A percentile compares a stretch with the other conserved stretches of the same genome.
These are phyloP conservation scores for Agrotis puta DNA, from an alignment of 2,888 invertebrate species.

Conservation along the genomic window DNA sequence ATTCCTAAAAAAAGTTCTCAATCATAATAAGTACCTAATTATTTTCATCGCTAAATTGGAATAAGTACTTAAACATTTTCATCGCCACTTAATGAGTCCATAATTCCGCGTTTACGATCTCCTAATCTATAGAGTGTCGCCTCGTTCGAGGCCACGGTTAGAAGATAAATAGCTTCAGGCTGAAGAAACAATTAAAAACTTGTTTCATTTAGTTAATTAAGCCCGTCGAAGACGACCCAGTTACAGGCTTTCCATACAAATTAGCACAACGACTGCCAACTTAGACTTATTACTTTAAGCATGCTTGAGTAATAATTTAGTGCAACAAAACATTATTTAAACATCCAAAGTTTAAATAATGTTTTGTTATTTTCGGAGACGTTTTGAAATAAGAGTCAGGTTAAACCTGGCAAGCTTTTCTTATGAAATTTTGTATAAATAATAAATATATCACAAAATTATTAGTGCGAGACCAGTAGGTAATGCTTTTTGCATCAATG, in stretches of 20 bases:
- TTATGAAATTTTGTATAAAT: too few species aligned
- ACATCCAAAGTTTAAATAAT: slow-evolving; percentile 25
- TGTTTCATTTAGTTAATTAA: slow-evolving; percentile 77
- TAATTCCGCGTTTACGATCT: slow-evolving; percentile 8
- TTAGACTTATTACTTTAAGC: slow-evolving; percentile 55
- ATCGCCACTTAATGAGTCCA: slow-evolving; percentile 3
- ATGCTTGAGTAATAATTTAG: slow-evolving; percentile 55
- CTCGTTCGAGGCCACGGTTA: slow-evolving; percentile 47
- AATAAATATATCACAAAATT: too few species aligned
- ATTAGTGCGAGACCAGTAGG: too few species aligned
- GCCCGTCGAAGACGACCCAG: slow-evolving; percentile 56
- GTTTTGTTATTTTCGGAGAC: not conserved
- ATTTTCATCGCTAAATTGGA: not conserved
- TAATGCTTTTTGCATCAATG: too few species aligned
- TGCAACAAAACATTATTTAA: too few species aligned
- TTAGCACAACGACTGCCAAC: slow-evolving; percentile 55
- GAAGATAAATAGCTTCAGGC: slow-evolving; percentile 67
- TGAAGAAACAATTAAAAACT: slow-evolving; percentile 79
- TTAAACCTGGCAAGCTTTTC: too few species aligned
- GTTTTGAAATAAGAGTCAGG: too few species aligned
- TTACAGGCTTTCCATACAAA: slow-evolving; percentile 70
- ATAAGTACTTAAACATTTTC: not conserved
- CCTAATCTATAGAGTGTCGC: slow-evolving; percentile 42
- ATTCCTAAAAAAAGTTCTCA: too few species aligned
- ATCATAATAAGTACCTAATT: too few species aligned